A percentile compares a stretch with the other conserved stretches of the same genome.
Evolutionary conservation across 64 coral and sea anemone genomes (phyloP).

Genomic region (Trachythela sp.): DNA sequence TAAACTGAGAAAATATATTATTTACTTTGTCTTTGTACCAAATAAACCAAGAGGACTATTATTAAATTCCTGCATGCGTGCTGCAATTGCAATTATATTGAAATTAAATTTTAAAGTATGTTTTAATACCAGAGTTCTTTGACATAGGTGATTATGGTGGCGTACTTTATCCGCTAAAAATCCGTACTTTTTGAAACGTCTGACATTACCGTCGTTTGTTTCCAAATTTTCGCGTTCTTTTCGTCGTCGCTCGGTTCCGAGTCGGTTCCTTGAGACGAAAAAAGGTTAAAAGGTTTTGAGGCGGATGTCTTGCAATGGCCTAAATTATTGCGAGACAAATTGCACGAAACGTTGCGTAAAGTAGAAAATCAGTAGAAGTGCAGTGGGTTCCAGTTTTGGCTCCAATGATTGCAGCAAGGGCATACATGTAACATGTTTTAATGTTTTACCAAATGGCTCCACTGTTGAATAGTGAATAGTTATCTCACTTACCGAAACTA

Average conservation of each 20-base stretch:
- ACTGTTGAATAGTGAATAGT: too few species aligned
- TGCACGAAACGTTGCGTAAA: neutral
- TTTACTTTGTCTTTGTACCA: neutral
- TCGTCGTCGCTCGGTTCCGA: neutral
- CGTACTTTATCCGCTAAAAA: neutral
- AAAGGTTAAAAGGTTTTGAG: neutral
- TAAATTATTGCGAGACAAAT: neutral
- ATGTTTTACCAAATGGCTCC: too few species aligned
- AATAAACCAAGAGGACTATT: neutral
- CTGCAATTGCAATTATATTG: too few species aligned
- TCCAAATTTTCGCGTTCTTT: conserved; percentile 9
- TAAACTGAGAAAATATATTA: neutral
- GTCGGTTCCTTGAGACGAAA: neutral
- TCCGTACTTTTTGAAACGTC: conserved; percentile 22
- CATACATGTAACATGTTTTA: too few species aligned
- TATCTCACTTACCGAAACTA: neutral
- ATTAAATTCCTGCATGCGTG: too few species aligned
- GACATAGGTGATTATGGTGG: too few species aligned
- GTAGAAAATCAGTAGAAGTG: neutral
- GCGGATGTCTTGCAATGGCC: neutral
- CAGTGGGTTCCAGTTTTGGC: neutral
- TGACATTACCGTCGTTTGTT: neutral
- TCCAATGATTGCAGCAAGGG: too few species aligned
- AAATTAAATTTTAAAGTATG: too few species aligned
- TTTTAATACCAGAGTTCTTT: too few species aligned